Evolutionary conservation across 2,888 invertebrate species (phyloP).

Genomic region (Watsonalla binaria): DNA sequence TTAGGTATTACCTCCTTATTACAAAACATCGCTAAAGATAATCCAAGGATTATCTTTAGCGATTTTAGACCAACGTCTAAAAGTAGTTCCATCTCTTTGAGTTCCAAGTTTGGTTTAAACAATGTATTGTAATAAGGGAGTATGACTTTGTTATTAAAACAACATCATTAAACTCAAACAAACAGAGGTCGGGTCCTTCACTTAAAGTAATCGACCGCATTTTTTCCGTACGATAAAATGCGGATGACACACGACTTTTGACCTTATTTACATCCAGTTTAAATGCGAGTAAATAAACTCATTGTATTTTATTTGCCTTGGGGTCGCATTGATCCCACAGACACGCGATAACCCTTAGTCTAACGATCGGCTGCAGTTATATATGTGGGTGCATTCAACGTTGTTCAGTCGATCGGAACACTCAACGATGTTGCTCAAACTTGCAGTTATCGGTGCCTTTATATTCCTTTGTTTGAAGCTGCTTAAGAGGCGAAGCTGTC

Average conservation of each 20-base stretch:
- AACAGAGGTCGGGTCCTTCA: background rate
- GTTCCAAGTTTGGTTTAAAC: too few relatives aligned
- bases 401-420: background rate
- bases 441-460: constrained; percentile 56
- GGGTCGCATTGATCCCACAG: constrained; percentile 20
- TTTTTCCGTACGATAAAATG: background rate
- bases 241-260: constrained; percentile 3
- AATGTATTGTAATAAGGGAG: too few relatives aligned
- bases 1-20: too few relatives aligned
- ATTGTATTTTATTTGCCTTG: constrained; percentile 25
- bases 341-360: constrained; percentile 8
- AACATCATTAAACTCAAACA: too few relatives aligned
- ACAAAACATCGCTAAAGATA: too few relatives aligned
- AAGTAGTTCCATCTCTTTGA: too few relatives aligned
- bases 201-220: background rate
- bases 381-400: constrained; percentile 3
- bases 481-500: constrained; percentile 41
- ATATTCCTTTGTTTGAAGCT: constrained; percentile 62
- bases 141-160: too few relatives aligned
- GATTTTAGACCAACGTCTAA: too few relatives aligned
- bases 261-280: constrained; percentile 20
- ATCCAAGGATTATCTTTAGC: too few relatives aligned
- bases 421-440: constrained; percentile 56
- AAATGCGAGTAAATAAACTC: constrained; percentile 32
- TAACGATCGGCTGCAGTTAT: constrained; percentile 8